These are phyloP conservation scores for Syngnathus floridae DNA, from an alignment of 2,113 vertebrate genomes.

Conservation along the genomic window DNA sequence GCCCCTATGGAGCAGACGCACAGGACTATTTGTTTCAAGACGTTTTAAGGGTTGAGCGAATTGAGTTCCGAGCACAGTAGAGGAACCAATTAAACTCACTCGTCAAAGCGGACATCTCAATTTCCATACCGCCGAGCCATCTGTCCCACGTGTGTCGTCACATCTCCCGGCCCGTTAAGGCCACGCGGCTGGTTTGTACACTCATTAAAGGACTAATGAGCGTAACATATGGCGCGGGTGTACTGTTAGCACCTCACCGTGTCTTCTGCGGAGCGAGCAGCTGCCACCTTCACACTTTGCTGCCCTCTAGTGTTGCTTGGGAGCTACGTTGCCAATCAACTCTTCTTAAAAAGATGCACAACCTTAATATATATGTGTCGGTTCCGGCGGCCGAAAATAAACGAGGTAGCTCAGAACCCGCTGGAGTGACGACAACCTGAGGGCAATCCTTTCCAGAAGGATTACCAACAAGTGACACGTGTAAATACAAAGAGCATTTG, in stretches of 20 bases:
- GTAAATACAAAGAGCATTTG: neutral
- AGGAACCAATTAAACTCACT: too few relatives aligned
- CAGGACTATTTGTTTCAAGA: neutral
- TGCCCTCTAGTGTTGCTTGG: neutral
- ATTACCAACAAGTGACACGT: neutral
- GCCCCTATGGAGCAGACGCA: too few relatives aligned
- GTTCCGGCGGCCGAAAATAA: too few relatives aligned
- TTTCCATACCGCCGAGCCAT: slow-evolving; percentile 25
- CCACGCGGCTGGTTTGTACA: slow-evolving; percentile 39
- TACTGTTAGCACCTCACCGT: slow-evolving; percentile 26
- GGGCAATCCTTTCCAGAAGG: neutral
- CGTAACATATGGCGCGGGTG: slow-evolving; percentile 44
- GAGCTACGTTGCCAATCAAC: too few relatives aligned
- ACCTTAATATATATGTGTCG: too few relatives aligned
- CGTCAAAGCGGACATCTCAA: slow-evolving; percentile 11
- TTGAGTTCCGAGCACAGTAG: too few relatives aligned
- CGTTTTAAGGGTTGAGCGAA: neutral
- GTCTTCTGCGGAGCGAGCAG: slow-evolving; percentile 26
- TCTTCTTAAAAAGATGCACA: too few relatives aligned
- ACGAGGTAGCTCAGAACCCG: neutral
- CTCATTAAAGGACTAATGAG: slow-evolving; percentile 54
- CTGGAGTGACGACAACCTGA: neutral
- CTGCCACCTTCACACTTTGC: slow-evolving; percentile 5
- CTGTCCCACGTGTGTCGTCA: slow-evolving; percentile 26
- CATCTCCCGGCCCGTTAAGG: slow-evolving; percentile 13